phyloP scores from a whole-genome alignment of 2,797 vertebrate species.

The Toxotes lorentzi region DNA sequence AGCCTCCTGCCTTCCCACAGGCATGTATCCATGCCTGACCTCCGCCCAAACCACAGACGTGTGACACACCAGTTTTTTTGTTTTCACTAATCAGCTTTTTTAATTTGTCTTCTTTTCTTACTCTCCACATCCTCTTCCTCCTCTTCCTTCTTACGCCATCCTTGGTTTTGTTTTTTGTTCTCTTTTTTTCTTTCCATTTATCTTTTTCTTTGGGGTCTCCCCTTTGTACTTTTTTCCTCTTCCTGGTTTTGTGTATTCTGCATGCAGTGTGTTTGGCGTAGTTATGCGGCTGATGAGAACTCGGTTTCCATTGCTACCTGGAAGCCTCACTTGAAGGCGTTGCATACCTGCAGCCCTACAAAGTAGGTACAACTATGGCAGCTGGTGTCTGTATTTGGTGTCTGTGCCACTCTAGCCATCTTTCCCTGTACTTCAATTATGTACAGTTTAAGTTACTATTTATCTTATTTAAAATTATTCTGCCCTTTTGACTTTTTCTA shows the following conservation, averaged over 20 bases:
- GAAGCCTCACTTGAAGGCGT: constrained; percentile 99
- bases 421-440: constrained; percentile 29
- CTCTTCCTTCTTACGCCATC: constrained; percentile 51
- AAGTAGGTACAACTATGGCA: constrained; percentile 96
- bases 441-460: constrained; percentile 59
- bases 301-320: constrained; percentile 99
- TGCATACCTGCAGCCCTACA: constrained; percentile 98
- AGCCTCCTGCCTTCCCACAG: constrained; percentile 88
- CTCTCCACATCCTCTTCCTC: constrained; percentile 78
- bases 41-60: constrained; percentile 56
- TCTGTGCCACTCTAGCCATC: constrained; percentile 76
- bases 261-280: constrained; percentile 98
- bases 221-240: constrained; percentile 60
- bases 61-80: constrained; percentile 75
- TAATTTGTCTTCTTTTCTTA: constrained; percentile 52
- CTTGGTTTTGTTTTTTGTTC: constrained; percentile 34
- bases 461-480: constrained; percentile 23
- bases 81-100: constrained; percentile 89
- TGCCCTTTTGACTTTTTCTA: constrained; percentile 33
- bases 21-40: constrained; percentile 89
- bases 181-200: constrained; percentile 47
- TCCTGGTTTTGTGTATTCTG: constrained; percentile 82
- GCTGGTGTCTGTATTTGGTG: constrained; percentile 84
- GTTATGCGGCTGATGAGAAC: constrained; percentile 99
- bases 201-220: constrained; percentile 55